Percentiles rank a stretch among this genome's conserved stretches.
Conservation (phyloP, 2,797 vertebrate species). For the Ctenopoma kingsleyae region DNA sequence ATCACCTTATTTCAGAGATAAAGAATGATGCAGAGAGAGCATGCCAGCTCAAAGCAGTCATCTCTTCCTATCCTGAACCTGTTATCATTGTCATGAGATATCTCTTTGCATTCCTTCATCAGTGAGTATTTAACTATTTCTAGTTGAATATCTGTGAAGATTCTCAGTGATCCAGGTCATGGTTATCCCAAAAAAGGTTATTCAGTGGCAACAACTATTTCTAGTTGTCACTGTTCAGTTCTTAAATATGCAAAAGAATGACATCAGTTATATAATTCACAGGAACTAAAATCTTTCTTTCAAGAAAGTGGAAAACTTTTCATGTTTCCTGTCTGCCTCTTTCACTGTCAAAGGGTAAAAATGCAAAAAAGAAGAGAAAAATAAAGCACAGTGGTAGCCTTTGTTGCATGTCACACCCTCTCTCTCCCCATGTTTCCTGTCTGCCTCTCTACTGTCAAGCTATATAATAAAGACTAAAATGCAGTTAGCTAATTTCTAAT, state of each 20-base stretch:
- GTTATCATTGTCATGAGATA: slow-evolving; percentile 90
- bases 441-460: too few relatives aligned
- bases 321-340: too few relatives aligned
- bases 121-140: slow-evolving; percentile 84
- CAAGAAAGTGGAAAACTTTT: too few relatives aligned
- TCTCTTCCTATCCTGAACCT: slow-evolving; percentile 79
- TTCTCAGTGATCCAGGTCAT: too few relatives aligned
- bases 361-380: too few relatives aligned
- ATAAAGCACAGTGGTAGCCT: too few relatives aligned
- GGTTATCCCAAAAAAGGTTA: too few relatives aligned
- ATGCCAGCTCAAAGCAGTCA: slow-evolving; percentile 79
- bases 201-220: neutral
- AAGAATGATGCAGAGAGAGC: slow-evolving; percentile 83
- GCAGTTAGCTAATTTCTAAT: neutral
- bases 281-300: neutral
- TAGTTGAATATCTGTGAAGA: neutral
- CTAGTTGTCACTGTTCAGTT: neutral
- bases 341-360: too few relatives aligned
- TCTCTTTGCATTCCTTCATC: slow-evolving; percentile 92
- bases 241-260: neutral
- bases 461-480: too few relatives aligned
- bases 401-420: too few relatives aligned
- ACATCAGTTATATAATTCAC: neutral
- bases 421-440: too few relatives aligned
- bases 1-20: slow-evolving; percentile 77